Percentiles rank a stretch among this genome's conserved stretches.
Evolutionary conservation across 2,797 vertebrate genomes (phyloP).

Genomic region (Phataginus tetradactyla): DNA sequence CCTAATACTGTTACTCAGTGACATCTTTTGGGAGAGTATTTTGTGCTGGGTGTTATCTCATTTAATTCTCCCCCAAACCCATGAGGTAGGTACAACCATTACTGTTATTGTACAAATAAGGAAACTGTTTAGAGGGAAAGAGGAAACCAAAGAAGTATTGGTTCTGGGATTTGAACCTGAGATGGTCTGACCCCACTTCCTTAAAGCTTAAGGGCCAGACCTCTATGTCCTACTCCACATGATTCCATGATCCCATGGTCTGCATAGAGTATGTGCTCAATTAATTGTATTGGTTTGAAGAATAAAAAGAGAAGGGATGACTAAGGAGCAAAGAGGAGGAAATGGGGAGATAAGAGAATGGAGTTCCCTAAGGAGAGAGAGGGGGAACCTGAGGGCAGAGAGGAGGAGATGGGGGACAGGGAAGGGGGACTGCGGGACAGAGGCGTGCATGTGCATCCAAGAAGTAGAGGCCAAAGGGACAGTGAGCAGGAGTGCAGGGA

Average conservation of each 20-base stretch:
- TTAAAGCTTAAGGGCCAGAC: background rate
- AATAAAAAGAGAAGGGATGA: background rate
- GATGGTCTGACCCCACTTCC: background rate
- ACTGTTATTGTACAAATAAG: background rate
- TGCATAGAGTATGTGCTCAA: background rate
- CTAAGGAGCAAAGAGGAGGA: background rate
- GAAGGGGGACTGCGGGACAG: background rate
- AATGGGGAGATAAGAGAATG: background rate
- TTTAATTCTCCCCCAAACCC: background rate
- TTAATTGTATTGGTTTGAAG: background rate
- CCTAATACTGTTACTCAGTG: background rate
- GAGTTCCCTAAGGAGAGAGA: background rate
- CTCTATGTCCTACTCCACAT: background rate
- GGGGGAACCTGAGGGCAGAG: background rate
- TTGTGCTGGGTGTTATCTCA: background rate
- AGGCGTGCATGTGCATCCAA: background rate
- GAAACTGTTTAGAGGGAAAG: background rate
- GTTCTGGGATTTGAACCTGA: background rate
- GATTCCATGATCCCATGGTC: background rate
- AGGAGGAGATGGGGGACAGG: background rate
- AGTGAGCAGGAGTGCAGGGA: background rate
- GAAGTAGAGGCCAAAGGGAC: background rate
- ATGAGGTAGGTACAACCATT: background rate
- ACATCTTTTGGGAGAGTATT: background rate
- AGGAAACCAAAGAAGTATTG: background rate